Conservation (phyloP, 2,888 invertebrate species). For the Caenorhabditis doughertyi region DNA sequence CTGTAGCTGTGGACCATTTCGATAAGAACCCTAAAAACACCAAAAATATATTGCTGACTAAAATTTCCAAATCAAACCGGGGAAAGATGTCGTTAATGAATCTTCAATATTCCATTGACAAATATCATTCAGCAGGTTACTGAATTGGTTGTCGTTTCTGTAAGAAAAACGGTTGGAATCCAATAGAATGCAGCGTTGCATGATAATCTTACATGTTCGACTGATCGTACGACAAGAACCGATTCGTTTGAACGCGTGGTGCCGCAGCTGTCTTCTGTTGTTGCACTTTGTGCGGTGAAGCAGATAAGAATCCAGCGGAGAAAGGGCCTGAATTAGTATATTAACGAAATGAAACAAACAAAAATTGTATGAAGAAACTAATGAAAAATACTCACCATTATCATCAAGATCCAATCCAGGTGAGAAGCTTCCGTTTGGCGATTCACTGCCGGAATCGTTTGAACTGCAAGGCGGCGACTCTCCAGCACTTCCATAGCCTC, state of each 20-base stretch:
- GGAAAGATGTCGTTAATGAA: slow-evolving; percentile 34
- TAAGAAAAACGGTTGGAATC: not conserved
- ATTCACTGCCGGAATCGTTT: slow-evolving; percentile 77
- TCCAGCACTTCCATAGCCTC: slow-evolving; percentile 74
- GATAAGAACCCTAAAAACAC: slow-evolving; percentile 15
- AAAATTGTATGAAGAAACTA: not conserved
- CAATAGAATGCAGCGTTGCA: not conserved
- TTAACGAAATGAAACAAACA: not conserved
- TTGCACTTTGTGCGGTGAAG: slow-evolving; percentile 38
- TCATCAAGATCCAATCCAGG: slow-evolving; percentile 78
- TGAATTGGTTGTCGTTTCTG: slow-evolving; percentile 63
- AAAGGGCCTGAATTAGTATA: slow-evolving; percentile 53
- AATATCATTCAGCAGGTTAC: slow-evolving; percentile 66
- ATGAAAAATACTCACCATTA: slow-evolving; percentile 21
- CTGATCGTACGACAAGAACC: slow-evolving; percentile 63
- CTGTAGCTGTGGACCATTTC: slow-evolving; percentile 42
- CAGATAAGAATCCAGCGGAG: slow-evolving; percentile 48
- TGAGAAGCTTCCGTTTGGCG: slow-evolving; percentile 79
- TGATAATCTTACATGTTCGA: slow-evolving; percentile 41
- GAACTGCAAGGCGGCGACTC: slow-evolving; percentile 76
- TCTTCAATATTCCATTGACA: slow-evolving; percentile 59
- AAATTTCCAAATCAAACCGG: not conserved
- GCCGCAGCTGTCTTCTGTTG: slow-evolving; percentile 21
- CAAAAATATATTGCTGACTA: not conserved
- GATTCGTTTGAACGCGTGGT: slow-evolving; percentile 48